Evolutionary conservation across 1,140 invertebrate species (phyloP), one percentile per base, ranked within the genome.

Genomic region (Drosophila santomea): DNA sequence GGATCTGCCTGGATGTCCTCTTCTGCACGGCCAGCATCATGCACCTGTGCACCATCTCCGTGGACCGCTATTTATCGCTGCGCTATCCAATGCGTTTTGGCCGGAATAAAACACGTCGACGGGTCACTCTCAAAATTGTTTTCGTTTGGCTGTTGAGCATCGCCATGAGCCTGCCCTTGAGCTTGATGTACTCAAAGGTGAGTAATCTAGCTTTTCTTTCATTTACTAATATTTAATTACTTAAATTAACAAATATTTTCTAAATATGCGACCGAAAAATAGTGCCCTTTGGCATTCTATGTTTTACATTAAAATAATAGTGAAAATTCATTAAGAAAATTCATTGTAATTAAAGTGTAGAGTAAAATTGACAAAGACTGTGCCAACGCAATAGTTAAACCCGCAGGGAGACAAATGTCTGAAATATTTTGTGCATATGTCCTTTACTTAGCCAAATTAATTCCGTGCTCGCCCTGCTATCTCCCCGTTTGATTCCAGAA

Each of bases 1-100:
- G 97, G 97, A 96, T 97, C 56, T 97, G 96, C 79, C 93, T 97
- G 80, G 98, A 99, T 93, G 98, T 99, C 0, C 94, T 99, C 0
- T 98, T 98, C 90, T 98, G 97, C 91, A 99, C 98, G 1, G 98
- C 98, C 0, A 98, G 97, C 56, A 98, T 99, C 88, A 97, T 99
- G 95, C 98, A 99, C 93, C 94, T 99, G 23, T 98, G 97, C 93
- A 98, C 98, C 56, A 98, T 99, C 91, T 97, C 97, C 78, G 96
- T 99, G 74, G 98, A 99, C 93, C 95, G 98, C 78, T 97, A 97
- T 92, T 94, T 97, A 7, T 97, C 96, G 15, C 94, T 98, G 17
- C 94, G 96, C 10, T 97, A 97, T 91, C 97, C 97, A 0, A 97
- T 97, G 96, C 95, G 96, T 83, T 98, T 98, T 82, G 97, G 97